Conservation (phyloP, 1,140 invertebrate genomes). For the Orchestia grillus region DNA sequence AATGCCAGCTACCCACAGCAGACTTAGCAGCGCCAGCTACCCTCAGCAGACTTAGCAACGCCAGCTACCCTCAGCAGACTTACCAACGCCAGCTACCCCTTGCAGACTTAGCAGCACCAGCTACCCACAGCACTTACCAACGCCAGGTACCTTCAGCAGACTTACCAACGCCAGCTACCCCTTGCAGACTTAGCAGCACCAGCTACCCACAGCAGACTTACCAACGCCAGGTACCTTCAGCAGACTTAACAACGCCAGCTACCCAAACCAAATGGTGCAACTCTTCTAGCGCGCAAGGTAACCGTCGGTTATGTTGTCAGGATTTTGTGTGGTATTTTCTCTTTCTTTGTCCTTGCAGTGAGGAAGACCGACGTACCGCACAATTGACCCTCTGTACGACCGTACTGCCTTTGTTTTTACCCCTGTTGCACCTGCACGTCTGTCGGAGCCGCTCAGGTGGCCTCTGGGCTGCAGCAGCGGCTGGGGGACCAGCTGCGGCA, state of each 20-base stretch:
- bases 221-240: background rate
- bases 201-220: too few species aligned
- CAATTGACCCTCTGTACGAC: background rate
- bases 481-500: too few species aligned
- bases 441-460: background rate
- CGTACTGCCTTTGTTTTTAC: background rate
- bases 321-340: background rate
- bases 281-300: background rate
- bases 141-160: background rate
- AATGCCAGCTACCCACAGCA: too few species aligned
- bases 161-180: too few species aligned
- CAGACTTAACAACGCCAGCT: background rate
- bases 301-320: background rate
- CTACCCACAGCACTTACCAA: too few species aligned
- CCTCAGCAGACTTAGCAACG: background rate
- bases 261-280: too few species aligned
- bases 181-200: too few species aligned
- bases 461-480: background rate
- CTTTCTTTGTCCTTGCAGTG: background rate
- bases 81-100: too few species aligned
- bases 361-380: background rate
- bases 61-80: too few species aligned
- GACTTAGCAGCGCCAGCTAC: background rate
- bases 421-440: background rate
- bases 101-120: too few species aligned